phyloP scores from a whole-genome alignment of 2,888 invertebrate genomes.

The Iselma pallidipennis region DNA sequence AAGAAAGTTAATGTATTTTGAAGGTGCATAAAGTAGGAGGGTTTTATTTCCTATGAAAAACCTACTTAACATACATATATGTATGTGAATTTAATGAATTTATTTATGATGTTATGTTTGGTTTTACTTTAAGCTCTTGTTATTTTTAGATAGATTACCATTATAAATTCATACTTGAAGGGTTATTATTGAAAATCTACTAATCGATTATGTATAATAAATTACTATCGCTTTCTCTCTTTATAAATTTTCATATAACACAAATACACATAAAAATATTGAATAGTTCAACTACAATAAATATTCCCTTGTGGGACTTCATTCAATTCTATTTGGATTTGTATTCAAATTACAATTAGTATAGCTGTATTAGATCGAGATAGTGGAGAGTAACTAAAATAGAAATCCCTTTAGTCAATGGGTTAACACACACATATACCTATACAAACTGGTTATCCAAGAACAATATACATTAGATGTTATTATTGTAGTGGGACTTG shows the following conservation, averaged over 20 bases:
- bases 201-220: no score
- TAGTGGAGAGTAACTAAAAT: not conserved
- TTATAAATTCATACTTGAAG: no score
- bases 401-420: not conserved
- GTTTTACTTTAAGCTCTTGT: no score
- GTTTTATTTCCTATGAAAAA: not conserved
- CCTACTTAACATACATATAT: no score
- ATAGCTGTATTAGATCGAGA: not conserved
- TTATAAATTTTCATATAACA: no score
- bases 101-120: no score
- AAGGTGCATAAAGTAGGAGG: not conserved
- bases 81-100: no score
- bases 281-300: not conserved
- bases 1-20: not conserved
- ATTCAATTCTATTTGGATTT: not conserved
- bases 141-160: no score
- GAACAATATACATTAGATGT: conserved; percentile 1
- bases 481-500: not conserved
- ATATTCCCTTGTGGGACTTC: not conserved
- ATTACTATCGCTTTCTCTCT: no score
- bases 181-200: no score
- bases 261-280: no score
- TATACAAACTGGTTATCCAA: not conserved
- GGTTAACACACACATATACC: not conserved
- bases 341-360: conserved; percentile 1